Conservation (phyloP, 2,113 vertebrate species). For the Platysternon megacephalum region DNA sequence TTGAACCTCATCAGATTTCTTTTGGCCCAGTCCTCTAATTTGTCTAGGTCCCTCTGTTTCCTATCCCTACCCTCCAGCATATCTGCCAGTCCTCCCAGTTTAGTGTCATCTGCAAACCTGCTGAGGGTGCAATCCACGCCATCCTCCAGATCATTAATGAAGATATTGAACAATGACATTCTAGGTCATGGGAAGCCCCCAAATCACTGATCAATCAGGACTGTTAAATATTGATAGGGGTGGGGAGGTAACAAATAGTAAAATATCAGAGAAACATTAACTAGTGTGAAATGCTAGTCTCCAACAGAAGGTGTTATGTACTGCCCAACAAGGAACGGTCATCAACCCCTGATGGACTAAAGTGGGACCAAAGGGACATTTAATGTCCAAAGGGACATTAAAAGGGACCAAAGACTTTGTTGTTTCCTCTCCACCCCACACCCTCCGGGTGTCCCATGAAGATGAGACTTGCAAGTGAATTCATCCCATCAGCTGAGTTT, state of each 20-base stretch:
- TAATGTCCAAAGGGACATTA: too few species aligned
- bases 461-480: background rate
- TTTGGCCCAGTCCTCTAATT: too few species aligned
- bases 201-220: slow-evolving; percentile 64
- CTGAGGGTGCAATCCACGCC: too few species aligned
- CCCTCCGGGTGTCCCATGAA: background rate
- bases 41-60: too few species aligned
- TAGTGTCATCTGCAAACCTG: too few species aligned
- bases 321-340: background rate
- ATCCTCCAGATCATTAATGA: too few species aligned
- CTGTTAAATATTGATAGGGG: slow-evolving; percentile 37
- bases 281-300: background rate
- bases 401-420: background rate
- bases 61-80: too few species aligned
- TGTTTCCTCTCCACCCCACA: background rate
- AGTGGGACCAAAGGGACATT: background rate
- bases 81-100: too few species aligned
- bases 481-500: background rate
- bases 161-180: background rate
- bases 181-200: slow-evolving; percentile 30
- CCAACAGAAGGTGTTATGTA: background rate
- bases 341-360: background rate
- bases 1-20: too few species aligned
- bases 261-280: slow-evolving; percentile 6
- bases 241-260: slow-evolving; percentile 51